These are phyloP conservation scores for Telmatherina bonti DNA, from an alignment of 2,797 vertebrate genomes.

Conservation along the genomic window DNA sequence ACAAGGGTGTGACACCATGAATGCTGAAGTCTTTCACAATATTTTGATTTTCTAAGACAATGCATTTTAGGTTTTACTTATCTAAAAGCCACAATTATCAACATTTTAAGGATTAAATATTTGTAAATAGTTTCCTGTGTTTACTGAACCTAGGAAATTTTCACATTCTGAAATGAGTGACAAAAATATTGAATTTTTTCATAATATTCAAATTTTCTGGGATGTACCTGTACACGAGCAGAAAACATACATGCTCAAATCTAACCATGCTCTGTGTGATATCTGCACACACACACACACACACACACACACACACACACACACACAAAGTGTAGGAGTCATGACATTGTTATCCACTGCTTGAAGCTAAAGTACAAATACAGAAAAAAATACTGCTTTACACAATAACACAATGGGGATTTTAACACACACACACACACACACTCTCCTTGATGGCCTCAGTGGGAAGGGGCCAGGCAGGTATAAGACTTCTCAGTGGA, in stretches of 20 bases:
- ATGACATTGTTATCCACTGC: slow-evolving; percentile 22
- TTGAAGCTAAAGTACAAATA: slow-evolving; percentile 41
- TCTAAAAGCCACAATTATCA: no score
- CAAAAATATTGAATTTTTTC: no score
- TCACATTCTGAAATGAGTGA: no score
- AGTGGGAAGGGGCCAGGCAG: slow-evolving; percentile 55
- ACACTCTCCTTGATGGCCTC: slow-evolving; percentile 48
- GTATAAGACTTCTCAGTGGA: slow-evolving; percentile 53
- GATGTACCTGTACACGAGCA: slow-evolving; percentile 6
- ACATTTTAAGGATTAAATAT: no score
- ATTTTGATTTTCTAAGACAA: no score
- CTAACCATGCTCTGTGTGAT: no score
- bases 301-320: slow-evolving; percentile 7
- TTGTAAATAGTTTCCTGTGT: no score
- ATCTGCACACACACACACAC: neutral
- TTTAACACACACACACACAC: slow-evolving; percentile 26
- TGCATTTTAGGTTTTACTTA: no score
- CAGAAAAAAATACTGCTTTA: slow-evolving; percentile 23
- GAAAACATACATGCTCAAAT: slow-evolving; percentile 10
- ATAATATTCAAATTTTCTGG: neutral
- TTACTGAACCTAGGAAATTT: no score
- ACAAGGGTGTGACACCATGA: no score
- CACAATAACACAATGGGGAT: slow-evolving; percentile 3
- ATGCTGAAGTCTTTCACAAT: no score
- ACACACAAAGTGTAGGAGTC: slow-evolving; percentile 2